Evolutionary conservation across 92 coral and sea anemone genomes (phyloP).

Genomic region (Umimayanthus kanabou): DNA sequence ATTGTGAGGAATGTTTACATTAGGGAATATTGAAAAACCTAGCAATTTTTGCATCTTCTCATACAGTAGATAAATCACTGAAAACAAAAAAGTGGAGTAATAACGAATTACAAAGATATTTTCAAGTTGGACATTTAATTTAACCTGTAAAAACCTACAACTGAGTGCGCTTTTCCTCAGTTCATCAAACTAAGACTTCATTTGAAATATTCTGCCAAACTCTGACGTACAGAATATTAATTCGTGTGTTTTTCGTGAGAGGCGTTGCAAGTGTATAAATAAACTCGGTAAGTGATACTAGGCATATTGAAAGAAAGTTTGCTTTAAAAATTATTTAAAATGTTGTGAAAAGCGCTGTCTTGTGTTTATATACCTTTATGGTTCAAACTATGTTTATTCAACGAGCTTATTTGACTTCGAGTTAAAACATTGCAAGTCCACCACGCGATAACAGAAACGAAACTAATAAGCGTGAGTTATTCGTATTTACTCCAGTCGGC

Average conservation of each 20-base stretch:
- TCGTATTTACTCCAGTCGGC: not conserved
- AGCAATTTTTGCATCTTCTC: not conserved
- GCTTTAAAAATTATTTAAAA: not conserved
- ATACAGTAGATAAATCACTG: not conserved
- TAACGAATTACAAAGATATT: too few relatives aligned
- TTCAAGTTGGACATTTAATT: not conserved
- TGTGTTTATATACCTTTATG: not conserved
- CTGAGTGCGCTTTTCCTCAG: not conserved
- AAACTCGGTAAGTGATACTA: constrained; percentile 31
- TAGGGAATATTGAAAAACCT: not conserved
- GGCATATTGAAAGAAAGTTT: constrained; percentile 35
- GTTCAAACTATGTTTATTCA: too few relatives aligned
- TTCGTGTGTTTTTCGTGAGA: constrained; percentile 37
- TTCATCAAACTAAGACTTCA: too few relatives aligned
- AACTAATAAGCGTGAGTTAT: not conserved
- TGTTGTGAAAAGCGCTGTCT: not conserved
- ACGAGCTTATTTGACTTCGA: not conserved
- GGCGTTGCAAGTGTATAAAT: constrained; percentile 24
- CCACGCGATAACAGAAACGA: not conserved
- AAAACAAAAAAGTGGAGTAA: too few relatives aligned
- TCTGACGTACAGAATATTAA: not conserved
- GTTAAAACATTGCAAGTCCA: not conserved
- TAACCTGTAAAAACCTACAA: too few relatives aligned
- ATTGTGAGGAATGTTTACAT: not conserved
- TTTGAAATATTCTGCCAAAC: not conserved